Evolutionary conservation across 2,113 vertebrate genomes (phyloP).

Genomic region (Vanacampus margaritifer): DNA sequence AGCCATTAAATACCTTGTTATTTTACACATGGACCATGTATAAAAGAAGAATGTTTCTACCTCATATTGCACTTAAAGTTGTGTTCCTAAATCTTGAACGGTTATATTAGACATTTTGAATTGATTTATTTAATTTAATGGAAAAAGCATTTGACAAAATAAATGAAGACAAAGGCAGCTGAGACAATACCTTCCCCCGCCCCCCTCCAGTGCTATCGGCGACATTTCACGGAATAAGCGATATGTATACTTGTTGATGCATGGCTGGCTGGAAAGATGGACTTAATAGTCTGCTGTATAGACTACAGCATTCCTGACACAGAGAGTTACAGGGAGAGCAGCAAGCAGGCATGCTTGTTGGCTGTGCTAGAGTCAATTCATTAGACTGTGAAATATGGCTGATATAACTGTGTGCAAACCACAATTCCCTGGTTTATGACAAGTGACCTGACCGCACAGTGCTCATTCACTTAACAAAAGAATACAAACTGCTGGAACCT

Average conservation of each 20-base stretch:
- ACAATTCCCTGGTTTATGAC: conserved; percentile 50
- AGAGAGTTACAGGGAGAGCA: background rate
- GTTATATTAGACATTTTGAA: too few species aligned
- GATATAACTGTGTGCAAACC: conserved; percentile 46
- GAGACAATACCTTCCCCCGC: too few species aligned
- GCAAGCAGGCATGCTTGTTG: background rate
- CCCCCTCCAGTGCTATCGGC: background rate
- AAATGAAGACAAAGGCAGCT: too few species aligned
- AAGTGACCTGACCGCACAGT: conserved; percentile 59
- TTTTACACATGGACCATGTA: too few species aligned
- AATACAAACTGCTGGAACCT: conserved; percentile 45
- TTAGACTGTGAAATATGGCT: conserved; percentile 55
- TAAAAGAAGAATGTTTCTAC: too few species aligned
- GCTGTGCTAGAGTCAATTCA: conserved; percentile 35
- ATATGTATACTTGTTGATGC: background rate
- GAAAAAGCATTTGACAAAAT: too few species aligned
- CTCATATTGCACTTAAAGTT: too few species aligned
- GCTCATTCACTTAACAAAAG: conserved; percentile 50
- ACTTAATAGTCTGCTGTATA: background rate
- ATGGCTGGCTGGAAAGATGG: conserved; percentile 2
- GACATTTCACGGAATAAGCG: background rate
- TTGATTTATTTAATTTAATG: too few species aligned
- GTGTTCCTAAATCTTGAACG: too few species aligned
- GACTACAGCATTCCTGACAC: conserved; percentile 5
- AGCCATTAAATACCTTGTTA: too few species aligned